Conservation (phyloP, 2,113 vertebrate species). For the Melospiza melodia region DNA sequence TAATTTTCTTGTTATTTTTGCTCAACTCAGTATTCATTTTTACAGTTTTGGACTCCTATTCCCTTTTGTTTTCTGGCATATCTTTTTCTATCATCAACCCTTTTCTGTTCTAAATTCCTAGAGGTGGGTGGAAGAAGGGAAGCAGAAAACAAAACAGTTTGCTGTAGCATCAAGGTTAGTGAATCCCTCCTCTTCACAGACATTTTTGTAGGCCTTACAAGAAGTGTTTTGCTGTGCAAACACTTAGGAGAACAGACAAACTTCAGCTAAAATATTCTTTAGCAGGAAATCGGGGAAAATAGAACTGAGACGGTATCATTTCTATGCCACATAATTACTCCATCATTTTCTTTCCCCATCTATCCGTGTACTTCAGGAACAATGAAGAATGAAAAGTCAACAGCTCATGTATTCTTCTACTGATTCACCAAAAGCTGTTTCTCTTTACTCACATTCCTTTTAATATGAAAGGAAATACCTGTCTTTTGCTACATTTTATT, state of each 20-base stretch:
- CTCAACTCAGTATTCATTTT: neutral
- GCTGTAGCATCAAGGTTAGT: neutral
- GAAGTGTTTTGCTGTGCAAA: neutral
- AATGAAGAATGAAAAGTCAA: neutral
- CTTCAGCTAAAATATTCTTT: neutral
- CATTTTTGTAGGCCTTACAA: neutral
- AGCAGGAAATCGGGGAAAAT: neutral
- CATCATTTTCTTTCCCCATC: neutral
- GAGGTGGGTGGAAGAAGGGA: neutral
- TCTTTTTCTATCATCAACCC: neutral
- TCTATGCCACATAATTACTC: neutral
- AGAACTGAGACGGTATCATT: neutral
- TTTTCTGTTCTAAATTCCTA: neutral
- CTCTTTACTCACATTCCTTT: neutral
- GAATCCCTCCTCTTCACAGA: neutral
- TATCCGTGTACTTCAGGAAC: neutral
- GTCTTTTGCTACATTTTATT: neutral
- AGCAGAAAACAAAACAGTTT: neutral
- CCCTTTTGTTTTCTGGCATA: neutral
- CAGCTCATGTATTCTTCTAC: neutral
- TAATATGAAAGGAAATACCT: neutral
- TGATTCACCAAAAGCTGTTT: neutral
- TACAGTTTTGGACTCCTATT: neutral
- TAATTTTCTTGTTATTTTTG: neutral
- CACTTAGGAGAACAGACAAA: neutral